Conservation (phyloP, 2,113 vertebrate species). For the Callaeas wilsoni region DNA sequence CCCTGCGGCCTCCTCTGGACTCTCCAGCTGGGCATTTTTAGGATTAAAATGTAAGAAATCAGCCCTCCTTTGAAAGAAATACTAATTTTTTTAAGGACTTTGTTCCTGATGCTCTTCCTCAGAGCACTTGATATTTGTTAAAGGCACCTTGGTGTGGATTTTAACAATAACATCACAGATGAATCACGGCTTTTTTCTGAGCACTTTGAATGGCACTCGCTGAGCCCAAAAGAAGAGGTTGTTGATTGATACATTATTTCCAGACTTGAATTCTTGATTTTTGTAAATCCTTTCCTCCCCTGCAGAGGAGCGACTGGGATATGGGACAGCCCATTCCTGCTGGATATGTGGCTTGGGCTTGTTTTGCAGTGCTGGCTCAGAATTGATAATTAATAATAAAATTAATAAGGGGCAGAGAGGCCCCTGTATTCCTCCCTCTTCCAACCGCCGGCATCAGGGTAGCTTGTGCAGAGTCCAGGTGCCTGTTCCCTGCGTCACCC, state of each 20-base stretch:
- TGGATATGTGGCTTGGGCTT: fast-evolving
- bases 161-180: neutral
- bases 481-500: neutral
- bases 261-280: neutral
- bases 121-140: neutral
- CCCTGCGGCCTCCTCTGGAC: neutral
- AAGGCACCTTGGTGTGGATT: neutral
- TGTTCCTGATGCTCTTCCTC: neutral
- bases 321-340: neutral
- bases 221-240: neutral
- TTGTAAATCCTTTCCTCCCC: neutral
- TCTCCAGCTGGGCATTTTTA: neutral
- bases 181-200: neutral
- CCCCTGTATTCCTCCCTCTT: neutral
- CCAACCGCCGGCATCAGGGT: fast-evolving
- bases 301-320: neutral
- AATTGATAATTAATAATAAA: too few relatives aligned
- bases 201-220: neutral
- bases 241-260: neutral
- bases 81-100: neutral
- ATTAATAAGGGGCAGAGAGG: fast-evolving
- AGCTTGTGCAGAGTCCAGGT: fast-evolving
- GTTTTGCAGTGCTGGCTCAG: fast-evolving
- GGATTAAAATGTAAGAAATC: neutral
- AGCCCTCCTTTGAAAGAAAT: neutral